Percentiles rank a stretch among this genome's conserved stretches.
Conservation (phyloP, 2,113 vertebrate genomes). For the Caranx ignobilis region DNA sequence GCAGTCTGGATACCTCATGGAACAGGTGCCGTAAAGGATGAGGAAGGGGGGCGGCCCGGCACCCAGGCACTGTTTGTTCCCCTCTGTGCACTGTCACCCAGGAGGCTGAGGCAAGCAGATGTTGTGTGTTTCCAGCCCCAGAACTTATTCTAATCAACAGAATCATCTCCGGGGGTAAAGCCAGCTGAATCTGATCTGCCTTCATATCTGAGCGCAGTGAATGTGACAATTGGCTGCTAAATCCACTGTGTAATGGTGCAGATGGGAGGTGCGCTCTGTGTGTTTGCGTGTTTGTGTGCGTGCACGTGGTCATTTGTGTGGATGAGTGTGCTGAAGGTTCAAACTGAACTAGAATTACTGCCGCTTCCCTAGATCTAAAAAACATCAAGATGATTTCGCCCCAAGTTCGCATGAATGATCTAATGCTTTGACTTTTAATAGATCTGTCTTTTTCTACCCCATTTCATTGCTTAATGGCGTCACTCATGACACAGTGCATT, state of each 20-base stretch:
- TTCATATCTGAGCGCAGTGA: conserved; percentile 56
- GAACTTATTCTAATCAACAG: conserved; percentile 72
- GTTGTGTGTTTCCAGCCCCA: conserved; percentile 57
- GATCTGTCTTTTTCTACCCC: conserved; percentile 48
- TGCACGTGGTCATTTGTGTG: conserved; percentile 13
- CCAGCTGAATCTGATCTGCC: conserved; percentile 65
- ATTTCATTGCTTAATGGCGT: conserved; percentile 57
- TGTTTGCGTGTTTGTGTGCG: conserved; percentile 7
- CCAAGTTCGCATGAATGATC: not conserved
- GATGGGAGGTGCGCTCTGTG: conserved; percentile 48
- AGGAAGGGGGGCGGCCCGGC: conserved; percentile 29
- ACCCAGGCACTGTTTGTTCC: conserved; percentile 45
- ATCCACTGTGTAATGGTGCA: conserved; percentile 72
- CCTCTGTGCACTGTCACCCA: conserved; percentile 45
- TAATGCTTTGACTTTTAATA: conserved; percentile 51
- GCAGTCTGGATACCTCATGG: conserved; percentile 29
- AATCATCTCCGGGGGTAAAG: conserved; percentile 64
- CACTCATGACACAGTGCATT: conserved; percentile 34
- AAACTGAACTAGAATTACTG: conserved; percentile 16
- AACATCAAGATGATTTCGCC: conserved; percentile 26
- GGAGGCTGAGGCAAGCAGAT: conserved; percentile 64
- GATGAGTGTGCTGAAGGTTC: conserved; percentile 32
- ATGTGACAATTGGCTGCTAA: conserved; percentile 69
- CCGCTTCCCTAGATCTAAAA: not conserved
- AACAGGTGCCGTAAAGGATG: conserved; percentile 50